Evolutionary conservation across 2,888 invertebrate genomes (phyloP).

Genomic region (Mycalesis mineus): DNA sequence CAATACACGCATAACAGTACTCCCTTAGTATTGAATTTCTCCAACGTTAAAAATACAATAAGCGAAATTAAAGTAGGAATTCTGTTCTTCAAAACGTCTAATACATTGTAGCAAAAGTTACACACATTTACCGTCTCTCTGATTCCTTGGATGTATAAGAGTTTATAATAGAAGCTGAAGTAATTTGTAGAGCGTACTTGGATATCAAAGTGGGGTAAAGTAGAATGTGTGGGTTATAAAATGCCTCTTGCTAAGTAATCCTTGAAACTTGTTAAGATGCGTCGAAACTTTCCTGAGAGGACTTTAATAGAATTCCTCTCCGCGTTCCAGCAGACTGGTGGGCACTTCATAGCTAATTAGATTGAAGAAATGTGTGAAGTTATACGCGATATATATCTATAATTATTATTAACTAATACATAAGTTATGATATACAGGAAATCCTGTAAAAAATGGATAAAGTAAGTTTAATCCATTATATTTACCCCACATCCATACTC

Average conservation of each 20-base stretch:
- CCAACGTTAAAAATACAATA: too few species aligned
- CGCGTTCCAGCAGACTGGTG: constrained; percentile 35
- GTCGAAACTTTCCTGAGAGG: constrained; percentile 46
- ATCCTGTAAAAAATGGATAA: too few species aligned
- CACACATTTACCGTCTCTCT: neutral
- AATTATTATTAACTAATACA: too few species aligned
- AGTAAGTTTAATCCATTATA: too few species aligned
- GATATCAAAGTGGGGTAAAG: constrained; percentile 17
- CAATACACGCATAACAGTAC: too few species aligned
- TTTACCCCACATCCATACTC: too few species aligned
- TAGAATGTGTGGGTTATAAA: constrained; percentile 39
- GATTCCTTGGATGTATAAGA: neutral
- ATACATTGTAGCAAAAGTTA: too few species aligned
- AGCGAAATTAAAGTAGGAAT: too few species aligned
- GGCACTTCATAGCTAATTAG: constrained; percentile 30
- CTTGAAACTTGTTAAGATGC: constrained; percentile 55
- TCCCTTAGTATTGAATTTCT: too few species aligned
- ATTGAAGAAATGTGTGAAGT: neutral
- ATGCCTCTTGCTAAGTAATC: constrained; percentile 42
- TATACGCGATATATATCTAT: neutral
- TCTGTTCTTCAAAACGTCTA: neutral
- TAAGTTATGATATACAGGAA: too few species aligned
- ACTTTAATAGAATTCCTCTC: constrained; percentile 57
- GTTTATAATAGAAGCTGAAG: neutral
- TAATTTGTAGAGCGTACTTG: constrained; percentile 7